A percentile compares a stretch with the other conserved stretches of the same genome.
These are phyloP conservation scores for Guaruba guarouba DNA, from an alignment of 2,113 vertebrate species.

Conservation along the genomic window DNA sequence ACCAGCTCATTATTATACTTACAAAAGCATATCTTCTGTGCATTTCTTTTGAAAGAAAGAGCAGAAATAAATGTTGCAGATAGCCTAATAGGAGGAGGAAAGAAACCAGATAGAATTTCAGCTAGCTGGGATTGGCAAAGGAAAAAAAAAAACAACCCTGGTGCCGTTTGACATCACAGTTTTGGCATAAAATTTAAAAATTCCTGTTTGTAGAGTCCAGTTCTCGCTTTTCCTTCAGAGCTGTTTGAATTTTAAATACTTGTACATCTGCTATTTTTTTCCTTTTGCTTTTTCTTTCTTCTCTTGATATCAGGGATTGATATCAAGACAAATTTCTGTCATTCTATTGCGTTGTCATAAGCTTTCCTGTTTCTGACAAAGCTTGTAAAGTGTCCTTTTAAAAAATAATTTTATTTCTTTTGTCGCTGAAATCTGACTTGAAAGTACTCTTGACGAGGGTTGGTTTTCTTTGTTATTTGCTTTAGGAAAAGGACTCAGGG, in stretches of 20 bases:
- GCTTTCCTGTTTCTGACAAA: not conserved
- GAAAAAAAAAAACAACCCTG: not conserved
- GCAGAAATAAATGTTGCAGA: not conserved
- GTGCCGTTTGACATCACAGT: not conserved
- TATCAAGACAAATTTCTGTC: not conserved
- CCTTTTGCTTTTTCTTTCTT: not conserved
- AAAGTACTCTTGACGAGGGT: not conserved
- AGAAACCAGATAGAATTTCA: not conserved
- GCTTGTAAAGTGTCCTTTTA: not conserved
- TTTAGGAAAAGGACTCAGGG: not conserved
- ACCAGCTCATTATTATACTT: not conserved
- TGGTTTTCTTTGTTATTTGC: not conserved
- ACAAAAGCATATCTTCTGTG: fast-evolving
- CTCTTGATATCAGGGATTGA: not conserved
- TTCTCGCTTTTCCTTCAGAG: not conserved
- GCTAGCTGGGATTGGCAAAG: not conserved
- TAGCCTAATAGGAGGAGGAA: not conserved
- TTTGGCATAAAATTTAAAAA: not conserved
- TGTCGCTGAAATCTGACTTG: not conserved
- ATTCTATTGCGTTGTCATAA: not conserved
- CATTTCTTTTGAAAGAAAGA: not conserved
- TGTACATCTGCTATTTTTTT: not conserved
- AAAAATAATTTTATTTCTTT: not conserved
- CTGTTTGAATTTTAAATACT: not conserved
- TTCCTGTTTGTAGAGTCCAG: not conserved